Percentiles rank a stretch among this genome's conserved stretches.
Conservation (phyloP, 2,113 vertebrate species). For the Lophochroa leadbeateri region DNA sequence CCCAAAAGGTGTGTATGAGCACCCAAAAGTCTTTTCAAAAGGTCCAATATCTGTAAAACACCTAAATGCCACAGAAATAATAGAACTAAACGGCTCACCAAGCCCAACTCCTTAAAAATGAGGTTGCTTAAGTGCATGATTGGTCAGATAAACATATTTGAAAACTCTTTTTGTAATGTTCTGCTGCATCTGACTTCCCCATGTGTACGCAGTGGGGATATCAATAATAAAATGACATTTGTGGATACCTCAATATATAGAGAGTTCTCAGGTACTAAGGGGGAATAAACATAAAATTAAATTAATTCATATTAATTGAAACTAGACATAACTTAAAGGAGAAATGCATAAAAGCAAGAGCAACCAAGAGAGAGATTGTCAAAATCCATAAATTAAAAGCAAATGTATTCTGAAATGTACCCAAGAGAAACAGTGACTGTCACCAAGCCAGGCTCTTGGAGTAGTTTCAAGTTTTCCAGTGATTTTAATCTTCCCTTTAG, state of each 20-base stretch:
- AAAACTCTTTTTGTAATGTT: not conserved
- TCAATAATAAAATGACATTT: not conserved
- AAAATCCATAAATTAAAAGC: constrained; percentile 25
- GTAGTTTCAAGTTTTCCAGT: not conserved
- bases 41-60: not conserved
- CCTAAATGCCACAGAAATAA: not conserved
- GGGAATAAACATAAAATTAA: not conserved
- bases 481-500: not conserved
- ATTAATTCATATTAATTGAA: not conserved
- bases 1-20: not conserved
- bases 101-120: not conserved
- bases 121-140: not conserved
- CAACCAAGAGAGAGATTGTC: not conserved
- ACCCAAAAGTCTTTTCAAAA: not conserved
- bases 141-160: not conserved
- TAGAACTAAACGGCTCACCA: not conserved
- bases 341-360: not conserved
- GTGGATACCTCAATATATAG: not conserved
- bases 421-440: constrained; percentile 24
- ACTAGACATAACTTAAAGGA: not conserved
- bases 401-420: not conserved
- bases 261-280: not conserved
- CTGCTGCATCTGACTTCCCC: not conserved
- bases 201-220: not conserved
- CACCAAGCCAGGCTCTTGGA: not conserved